Conservation (phyloP, 2,797 vertebrate genomes). For the Eidolon dupreanum region DNA sequence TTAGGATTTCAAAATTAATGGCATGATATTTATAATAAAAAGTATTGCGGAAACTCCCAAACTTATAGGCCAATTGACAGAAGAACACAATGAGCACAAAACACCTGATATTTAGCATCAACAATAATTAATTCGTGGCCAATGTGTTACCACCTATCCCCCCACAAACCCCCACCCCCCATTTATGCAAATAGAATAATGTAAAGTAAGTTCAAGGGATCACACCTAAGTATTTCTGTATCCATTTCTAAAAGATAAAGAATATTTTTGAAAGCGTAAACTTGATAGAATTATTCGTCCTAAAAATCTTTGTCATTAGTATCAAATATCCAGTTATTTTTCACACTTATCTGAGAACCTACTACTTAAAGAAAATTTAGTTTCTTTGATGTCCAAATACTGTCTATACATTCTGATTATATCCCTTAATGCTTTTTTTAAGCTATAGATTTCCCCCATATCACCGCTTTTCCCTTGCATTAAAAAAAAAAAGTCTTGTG, state of each 20-base stretch:
- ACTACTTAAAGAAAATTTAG: neutral
- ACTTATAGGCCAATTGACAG: neutral
- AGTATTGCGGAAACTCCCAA: neutral
- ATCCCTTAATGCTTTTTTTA: neutral
- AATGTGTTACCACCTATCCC: neutral
- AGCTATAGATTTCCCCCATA: neutral
- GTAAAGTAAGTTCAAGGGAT: neutral
- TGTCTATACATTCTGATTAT: neutral
- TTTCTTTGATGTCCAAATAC: neutral
- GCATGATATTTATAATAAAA: neutral
- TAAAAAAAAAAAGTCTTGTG: neutral
- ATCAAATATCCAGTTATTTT: neutral
- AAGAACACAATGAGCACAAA: neutral
- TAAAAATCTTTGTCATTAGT: neutral
- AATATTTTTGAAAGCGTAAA: neutral
- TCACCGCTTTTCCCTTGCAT: neutral
- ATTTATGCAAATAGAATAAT: neutral
- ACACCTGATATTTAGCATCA: neutral
- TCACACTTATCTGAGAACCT: neutral
- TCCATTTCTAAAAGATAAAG: neutral
- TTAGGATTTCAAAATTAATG: neutral
- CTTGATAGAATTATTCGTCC: neutral
- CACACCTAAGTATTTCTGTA: neutral
- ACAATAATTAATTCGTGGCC: neutral
- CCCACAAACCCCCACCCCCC: neutral